These are phyloP conservation scores for Platysternon megacephalum DNA, from an alignment of 2,113 vertebrate species.

Conservation along the genomic window DNA sequence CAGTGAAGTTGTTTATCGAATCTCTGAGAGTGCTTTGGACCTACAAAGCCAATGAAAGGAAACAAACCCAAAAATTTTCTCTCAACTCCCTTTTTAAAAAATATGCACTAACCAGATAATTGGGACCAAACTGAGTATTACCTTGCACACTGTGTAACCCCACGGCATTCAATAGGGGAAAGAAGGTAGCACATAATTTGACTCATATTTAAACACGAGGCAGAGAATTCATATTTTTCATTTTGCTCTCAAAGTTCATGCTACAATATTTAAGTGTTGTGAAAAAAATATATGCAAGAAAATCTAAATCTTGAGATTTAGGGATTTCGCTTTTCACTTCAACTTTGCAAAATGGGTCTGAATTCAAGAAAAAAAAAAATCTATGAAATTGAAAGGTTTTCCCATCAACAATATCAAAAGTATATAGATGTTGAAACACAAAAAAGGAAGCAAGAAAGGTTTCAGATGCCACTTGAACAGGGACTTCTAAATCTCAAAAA, in stretches of 20 bases:
- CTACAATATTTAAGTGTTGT: not conserved
- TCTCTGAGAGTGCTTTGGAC: not conserved
- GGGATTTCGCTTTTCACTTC: not conserved
- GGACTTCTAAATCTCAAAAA: not conserved
- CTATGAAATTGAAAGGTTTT: too few species aligned
- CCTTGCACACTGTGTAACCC: not conserved
- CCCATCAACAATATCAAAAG: not conserved
- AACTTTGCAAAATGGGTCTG: not conserved
- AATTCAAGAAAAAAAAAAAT: not conserved
- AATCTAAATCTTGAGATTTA: not conserved
- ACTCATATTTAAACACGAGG: not conserved
- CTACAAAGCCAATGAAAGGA: not conserved
- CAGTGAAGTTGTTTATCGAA: not conserved
- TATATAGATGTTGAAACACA: not conserved
- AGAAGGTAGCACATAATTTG: not conserved
- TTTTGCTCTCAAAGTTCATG: not conserved
- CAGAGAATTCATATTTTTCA: not conserved
- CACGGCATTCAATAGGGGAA: not conserved
- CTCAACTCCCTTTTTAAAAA: not conserved
- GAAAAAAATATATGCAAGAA: not conserved
- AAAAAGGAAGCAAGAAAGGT: not conserved
- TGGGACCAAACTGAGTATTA: not conserved
- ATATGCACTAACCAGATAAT: not conserved
- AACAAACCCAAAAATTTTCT: not conserved
- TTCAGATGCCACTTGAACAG: not conserved